Conservation (phyloP, 1,140 invertebrate genomes). For the Berghia stephanieae region DNA sequence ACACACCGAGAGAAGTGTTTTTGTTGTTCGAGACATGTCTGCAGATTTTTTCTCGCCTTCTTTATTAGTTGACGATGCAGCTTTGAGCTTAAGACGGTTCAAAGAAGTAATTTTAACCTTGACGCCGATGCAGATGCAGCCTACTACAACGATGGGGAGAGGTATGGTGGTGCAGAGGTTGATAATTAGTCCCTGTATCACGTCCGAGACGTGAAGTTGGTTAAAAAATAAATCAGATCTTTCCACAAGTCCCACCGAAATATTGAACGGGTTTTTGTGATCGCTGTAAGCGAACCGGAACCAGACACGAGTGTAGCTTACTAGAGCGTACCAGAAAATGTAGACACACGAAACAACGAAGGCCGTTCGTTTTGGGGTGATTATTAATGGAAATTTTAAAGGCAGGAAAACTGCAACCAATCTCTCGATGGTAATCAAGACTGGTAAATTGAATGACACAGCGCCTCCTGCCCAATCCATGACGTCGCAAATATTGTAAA, state of each 20-base stretch:
- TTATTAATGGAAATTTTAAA: not conserved
- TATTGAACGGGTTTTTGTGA: not conserved
- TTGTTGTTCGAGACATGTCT: not conserved
- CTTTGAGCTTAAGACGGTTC: not conserved
- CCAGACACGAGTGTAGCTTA: conserved; percentile 8
- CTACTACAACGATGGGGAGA: not conserved
- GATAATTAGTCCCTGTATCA: too few species aligned
- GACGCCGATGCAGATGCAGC: conserved; percentile 13
- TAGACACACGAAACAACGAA: not conserved
- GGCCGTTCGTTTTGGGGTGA: not conserved
- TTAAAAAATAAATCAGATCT: not conserved
- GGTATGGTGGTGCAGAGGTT: not conserved
- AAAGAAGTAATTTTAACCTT: not conserved
- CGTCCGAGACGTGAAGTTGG: not conserved
- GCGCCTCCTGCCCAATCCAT: conserved; percentile 13
- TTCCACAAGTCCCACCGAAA: not conserved
- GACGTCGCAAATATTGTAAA: conserved; percentile 22
- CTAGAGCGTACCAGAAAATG: not conserved
- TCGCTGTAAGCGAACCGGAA: conserved; percentile 3
- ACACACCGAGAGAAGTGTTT: conserved; percentile 21
- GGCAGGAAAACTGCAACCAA: conserved; percentile 18
- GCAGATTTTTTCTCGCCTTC: not conserved
- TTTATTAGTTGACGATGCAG: conserved; percentile 12
- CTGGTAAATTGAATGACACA: not conserved
- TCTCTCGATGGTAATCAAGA: conserved; percentile 21